Evolutionary conservation across 2,113 vertebrate genomes (phyloP).

Genomic region (Perca fluviatilis): DNA sequence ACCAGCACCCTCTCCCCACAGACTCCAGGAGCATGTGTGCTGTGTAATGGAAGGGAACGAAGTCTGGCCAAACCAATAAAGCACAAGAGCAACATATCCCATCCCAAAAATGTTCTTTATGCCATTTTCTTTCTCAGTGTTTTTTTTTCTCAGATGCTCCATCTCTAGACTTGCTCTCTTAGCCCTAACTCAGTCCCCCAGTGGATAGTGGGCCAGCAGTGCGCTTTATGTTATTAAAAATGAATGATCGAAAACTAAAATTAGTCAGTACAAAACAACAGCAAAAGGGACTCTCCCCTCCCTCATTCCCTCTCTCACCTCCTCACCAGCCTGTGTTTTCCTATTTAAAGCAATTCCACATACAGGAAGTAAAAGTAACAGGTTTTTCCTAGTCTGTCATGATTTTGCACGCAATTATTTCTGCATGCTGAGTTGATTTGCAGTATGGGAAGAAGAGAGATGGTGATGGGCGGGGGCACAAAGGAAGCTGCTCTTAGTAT

Average conservation of each 20-base stretch:
- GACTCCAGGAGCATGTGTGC: conserved; percentile 14
- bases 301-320: neutral
- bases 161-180: conserved; percentile 10
- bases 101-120: conserved; percentile 23
- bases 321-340: conserved; percentile 23
- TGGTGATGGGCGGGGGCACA: conserved; percentile 36
- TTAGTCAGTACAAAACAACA: conserved; percentile 47
- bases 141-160: neutral
- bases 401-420: conserved; percentile 69
- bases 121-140: neutral
- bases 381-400: conserved; percentile 53
- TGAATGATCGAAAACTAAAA: conserved; percentile 54
- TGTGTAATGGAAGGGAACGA: conserved; percentile 26
- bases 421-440: conserved; percentile 68
- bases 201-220: conserved; percentile 28
- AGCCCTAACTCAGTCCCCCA: conserved; percentile 19
- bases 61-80: conserved; percentile 11
- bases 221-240: conserved; percentile 61
- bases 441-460: conserved; percentile 55
- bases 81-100: conserved; percentile 6
- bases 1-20: neutral
- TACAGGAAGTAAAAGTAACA: conserved; percentile 51
- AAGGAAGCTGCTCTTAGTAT: conserved; percentile 21
- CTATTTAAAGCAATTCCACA: conserved; percentile 25
- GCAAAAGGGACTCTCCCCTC: neutral